Evolutionary conservation across 2,888 invertebrate genomes (phyloP).

Genomic region (Cephus pulcher): DNA sequence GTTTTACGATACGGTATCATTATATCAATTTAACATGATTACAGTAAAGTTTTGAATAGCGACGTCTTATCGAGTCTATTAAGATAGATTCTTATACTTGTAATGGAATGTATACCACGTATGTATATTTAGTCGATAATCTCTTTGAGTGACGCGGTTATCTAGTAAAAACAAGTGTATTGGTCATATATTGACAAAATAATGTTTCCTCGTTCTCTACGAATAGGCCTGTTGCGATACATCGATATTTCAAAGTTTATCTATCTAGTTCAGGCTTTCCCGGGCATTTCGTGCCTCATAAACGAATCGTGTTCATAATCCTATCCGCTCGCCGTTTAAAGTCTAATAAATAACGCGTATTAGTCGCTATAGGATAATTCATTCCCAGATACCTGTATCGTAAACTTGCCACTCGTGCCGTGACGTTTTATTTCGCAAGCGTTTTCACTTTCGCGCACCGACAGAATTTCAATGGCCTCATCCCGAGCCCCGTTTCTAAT

Average conservation of each 20-base stretch:
- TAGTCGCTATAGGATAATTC: not conserved
- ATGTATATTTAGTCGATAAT: not conserved
- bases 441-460: not conserved
- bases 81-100: not conserved
- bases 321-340: not conserved
- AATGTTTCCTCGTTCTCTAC: not conserved
- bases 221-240: no score
- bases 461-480: not conserved
- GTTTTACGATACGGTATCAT: not conserved
- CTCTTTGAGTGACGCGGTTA: not conserved
- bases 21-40: not conserved
- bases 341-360: slow-evolving; percentile 1
- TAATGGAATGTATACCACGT: not conserved
- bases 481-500: not conserved
- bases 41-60: not conserved
- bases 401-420: not conserved
- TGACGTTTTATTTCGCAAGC: not conserved
- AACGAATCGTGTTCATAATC: not conserved
- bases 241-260: not conserved
- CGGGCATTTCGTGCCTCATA: not conserved
- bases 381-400: not conserved
- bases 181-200: not conserved
- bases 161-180: not conserved
- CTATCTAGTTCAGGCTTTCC: not conserved
- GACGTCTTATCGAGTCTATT: not conserved